Evolutionary conservation across 92 coral and sea anemone species (phyloP), one percentile per base, ranked within the genome.

Genomic region (Actinernus sp.): DNA sequence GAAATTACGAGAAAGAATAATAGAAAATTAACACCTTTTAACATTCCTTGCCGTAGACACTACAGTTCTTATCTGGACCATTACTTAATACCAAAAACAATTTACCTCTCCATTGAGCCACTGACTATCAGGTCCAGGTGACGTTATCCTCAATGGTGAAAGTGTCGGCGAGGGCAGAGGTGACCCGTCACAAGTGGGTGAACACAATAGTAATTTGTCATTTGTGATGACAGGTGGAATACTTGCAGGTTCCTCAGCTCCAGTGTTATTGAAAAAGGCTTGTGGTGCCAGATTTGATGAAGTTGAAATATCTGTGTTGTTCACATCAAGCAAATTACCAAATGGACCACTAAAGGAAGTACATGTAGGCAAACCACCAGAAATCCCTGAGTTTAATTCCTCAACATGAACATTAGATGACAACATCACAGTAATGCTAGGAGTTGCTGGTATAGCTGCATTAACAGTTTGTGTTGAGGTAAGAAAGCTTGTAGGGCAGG

Each of bases 61-160:
- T n/a, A n/a, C n/a, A n/a, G n/a, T n/a, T n/a, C n/a, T n/a, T n/a
- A n/a, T n/a, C n/a, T n/a, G n/a, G n/a, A n/a, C n/a, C n/a, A n/a
- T n/a, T n/a, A n/a, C n/a, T n/a, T n/a, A n/a, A 37, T 16, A n/a
- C n/a, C n/a, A n/a, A n/a, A n/a, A n/a, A n/a, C n/a, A n/a, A n/a
- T n/a, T n/a, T n/a, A n/a, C n/a, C n/a, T 23, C 97, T 48, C 93
- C 93, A 84, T 84, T 83, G 17, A 88, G 67, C 97, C 93, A 92
- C 58, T 76, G 90, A 2, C 78, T 45, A 0, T 81, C 88, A 31
- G 74, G 22, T 26, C 37, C 47, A 9, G 74, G 80, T 32, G 74
- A 67, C 7, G 69, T 40, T n/a, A 63, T 53, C 56, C 75, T 46
- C 8, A 81, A n/a, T 1, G 71, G 82, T 17, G 88, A 81, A 12